phyloP scores from a whole-genome alignment of 1,140 invertebrate species.

The Heliconius congener region DNA sequence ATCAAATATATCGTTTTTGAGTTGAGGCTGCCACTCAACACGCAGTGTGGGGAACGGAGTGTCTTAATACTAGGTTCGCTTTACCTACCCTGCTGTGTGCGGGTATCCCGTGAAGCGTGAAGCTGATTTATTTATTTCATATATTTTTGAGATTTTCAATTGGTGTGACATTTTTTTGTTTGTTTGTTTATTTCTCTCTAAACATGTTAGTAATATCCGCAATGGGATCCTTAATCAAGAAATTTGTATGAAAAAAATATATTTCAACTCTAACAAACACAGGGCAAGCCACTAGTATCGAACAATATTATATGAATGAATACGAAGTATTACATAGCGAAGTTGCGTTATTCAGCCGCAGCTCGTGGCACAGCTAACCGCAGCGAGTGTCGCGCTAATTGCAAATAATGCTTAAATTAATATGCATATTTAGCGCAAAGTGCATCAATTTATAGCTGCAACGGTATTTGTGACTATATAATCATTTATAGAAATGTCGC shows the following conservation, averaged over 20 bases:
- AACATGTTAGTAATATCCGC: not conserved
- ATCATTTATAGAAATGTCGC: not conserved
- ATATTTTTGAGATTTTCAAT: too few species aligned
- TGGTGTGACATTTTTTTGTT: too few species aligned
- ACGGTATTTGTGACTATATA: not conserved
- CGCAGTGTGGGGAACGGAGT: too few species aligned
- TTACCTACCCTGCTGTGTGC: too few species aligned
- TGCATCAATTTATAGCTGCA: not conserved
- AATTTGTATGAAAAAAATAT: not conserved
- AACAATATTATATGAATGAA: conserved; percentile 6
- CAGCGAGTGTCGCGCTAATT: conserved; percentile 46
- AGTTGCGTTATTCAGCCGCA: conserved; percentile 41
- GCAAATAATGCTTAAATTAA: conserved; percentile 37
- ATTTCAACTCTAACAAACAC: not conserved
- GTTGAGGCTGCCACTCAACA: too few species aligned
- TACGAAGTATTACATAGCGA: conserved; percentile 20
- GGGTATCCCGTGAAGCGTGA: too few species aligned
- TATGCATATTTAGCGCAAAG: conserved; percentile 22
- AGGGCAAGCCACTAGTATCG: not conserved
- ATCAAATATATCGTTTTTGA: too few species aligned
- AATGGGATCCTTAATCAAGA: not conserved
- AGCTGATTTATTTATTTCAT: too few species aligned
- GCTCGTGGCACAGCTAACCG: conserved; percentile 37
- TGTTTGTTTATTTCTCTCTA: not conserved
- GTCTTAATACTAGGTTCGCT: too few species aligned